Conservation (phyloP, 1,140 invertebrate species). For the Neoseiulus cucumeris region DNA sequence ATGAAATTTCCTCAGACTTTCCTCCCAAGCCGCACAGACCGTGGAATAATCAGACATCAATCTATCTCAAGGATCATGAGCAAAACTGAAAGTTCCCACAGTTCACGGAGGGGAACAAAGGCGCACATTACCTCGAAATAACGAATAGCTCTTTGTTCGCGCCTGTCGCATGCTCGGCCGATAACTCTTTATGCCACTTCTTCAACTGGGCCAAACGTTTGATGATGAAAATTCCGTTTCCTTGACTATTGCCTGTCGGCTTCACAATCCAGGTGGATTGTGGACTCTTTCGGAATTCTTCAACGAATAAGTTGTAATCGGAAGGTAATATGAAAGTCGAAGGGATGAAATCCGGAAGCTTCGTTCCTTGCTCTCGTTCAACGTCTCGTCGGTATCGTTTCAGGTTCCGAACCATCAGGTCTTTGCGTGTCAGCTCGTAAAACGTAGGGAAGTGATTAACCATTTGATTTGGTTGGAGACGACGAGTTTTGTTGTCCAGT, state of each 20-base stretch:
- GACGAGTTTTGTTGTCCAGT: constrained; percentile 15
- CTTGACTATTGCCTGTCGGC: constrained; percentile 63
- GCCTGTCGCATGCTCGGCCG: constrained; percentile 30
- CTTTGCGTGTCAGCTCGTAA: constrained; percentile 26
- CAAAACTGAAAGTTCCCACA: too few species aligned
- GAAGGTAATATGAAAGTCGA: constrained; percentile 78
- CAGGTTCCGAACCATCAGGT: constrained; percentile 84
- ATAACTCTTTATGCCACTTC: constrained; percentile 31
- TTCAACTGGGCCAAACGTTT: constrained; percentile 35
- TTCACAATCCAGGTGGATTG: constrained; percentile 91
- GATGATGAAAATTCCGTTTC: constrained; percentile 34
- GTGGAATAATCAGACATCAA: background rate
- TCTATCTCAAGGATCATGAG: too few species aligned
- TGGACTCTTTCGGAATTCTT: constrained; percentile 73
- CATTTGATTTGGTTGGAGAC: constrained; percentile 25
- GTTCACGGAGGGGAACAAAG: too few species aligned
- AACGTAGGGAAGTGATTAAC: constrained; percentile 63
- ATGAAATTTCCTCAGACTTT: constrained; percentile 19
- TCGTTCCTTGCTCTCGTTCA: constrained; percentile 61
- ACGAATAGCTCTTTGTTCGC: constrained; percentile 66
- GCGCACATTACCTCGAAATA: constrained; percentile 46
- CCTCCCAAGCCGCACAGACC: too few species aligned
- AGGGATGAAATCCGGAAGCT: constrained; percentile 70
- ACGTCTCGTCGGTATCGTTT: constrained; percentile 77
- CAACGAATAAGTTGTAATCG: constrained; percentile 85